Evolutionary conservation across 2,113 vertebrate genomes (phyloP), one percentile per base, ranked within the genome.

Genomic region (Gnathochromis pfefferi): DNA sequence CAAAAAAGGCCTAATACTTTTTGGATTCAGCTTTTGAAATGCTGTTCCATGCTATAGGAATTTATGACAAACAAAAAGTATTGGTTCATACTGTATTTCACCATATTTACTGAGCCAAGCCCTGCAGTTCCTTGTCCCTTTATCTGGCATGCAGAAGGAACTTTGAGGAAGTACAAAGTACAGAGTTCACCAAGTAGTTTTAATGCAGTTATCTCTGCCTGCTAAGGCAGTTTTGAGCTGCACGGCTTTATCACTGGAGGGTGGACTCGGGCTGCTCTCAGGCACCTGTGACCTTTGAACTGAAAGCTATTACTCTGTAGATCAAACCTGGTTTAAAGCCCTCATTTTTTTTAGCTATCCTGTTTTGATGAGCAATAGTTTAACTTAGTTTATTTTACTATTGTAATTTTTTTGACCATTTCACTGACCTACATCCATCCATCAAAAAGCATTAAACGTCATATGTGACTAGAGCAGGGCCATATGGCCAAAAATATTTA

Each of bases 101-200:
- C 11, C 83, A 85, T 82, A 73, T 86, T 87, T 86, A 81, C 83
- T 35, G 54, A 87, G 82, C 82, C 84, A 75, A 84, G 63, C 85
- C 63, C 82, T 58, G 65, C 33, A 31, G 80, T 65, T 86, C 86
- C 73, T 87, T n/a, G 73, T 81, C 53, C 4, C 81, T 89, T 83
- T 82, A 85, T 65, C 19, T 3, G 73, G 3, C 51, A 3, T 16
- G 42, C 35, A 85, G 53, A 53, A 55, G 73, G 26, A 82, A 84
- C 80, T 33, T 53, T 57, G 53, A 91, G 91, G 83, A 93, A 93
- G 92, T 94, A 49, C 88, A 90, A 92, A 94, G 92, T 91, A 19
- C 93, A 88, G n/a, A 7, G 33, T 19, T n/a, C 6, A 57, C 23
- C 3, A 21, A 57, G 65, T 40, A 40, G 23, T 68, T 57, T 54